Base-by-base conservation (phyloP, 1,140 invertebrate species). In the Drosophila ananassae region DNA sequence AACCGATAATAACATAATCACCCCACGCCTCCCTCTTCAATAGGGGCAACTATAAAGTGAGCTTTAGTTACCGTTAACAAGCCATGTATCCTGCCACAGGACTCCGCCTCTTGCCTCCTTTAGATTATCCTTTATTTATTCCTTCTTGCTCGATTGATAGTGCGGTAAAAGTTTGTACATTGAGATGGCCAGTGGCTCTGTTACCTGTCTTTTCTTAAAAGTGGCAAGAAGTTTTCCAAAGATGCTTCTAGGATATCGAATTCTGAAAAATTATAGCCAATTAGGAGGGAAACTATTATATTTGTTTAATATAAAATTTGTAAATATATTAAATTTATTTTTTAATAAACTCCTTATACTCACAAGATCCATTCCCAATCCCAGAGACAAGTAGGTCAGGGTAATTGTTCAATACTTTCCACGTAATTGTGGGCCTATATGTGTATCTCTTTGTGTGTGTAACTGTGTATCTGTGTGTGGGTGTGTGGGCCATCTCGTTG, bases 1-100 rank as follows among this genome's bases (percentile, higher is more conserved):
- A 85, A 78, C 78, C 83, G 82, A 85, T 87, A 85, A 85, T 85
- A 85, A 82, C 82, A 87, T 85, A 85, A 85, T 85, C 82, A 72
- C 71, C 59, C 61, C 60, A 50, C 52, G 50, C 60, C 10, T 17
- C 12, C 10, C 62, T 10, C 25, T 12, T 30, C 17, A 53, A 69
- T 50, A n/a, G 44, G 25, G 3, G 30, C 47, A 56, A 74, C 72
- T 63, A 74, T 74, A 79, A 56, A 66, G 62, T 60, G 61, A 57
- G 82, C 82, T 75, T 85, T 75, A 85, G 77, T 87, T 85, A 85
- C 77, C 79, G 61, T 66, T 85, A 78, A 81, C 78, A 81, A 71
- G 77, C 44, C 56, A 46, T 46, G 56, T 73, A 55, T 56, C 75
- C 61, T 79, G 79, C 53, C 71, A 60, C 72, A 69, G 62, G 73